Conservation (phyloP, 2,888 invertebrate species). For the Clostera curtula region DNA sequence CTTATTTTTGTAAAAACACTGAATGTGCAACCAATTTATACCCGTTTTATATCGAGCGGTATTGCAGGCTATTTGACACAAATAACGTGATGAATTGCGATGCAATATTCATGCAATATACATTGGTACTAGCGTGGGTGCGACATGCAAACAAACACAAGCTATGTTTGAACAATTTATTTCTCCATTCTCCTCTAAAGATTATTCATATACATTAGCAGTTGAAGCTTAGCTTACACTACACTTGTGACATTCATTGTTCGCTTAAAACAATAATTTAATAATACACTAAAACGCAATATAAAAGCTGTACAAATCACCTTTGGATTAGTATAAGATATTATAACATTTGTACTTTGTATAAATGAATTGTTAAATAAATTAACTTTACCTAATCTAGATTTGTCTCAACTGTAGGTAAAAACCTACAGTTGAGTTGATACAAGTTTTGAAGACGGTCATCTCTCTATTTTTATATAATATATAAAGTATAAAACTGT, state of each 20-base stretch:
- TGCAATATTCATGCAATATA: constrained; percentile 29
- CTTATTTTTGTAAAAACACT: no score
- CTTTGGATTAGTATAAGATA: constrained; percentile 23
- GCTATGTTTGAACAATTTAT: constrained; percentile 46
- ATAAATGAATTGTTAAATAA: no score
- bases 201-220: constrained; percentile 23
- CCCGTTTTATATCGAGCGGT: no score
- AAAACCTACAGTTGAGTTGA: no score
- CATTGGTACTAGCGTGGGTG: constrained; percentile 24
- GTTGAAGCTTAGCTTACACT: constrained; percentile 30
- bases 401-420: no score
- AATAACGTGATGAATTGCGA: no score
- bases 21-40: no score
- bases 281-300: constrained; percentile 18
- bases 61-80: no score
- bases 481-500: no score
- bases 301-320: constrained; percentile 15
- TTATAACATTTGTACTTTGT: constrained; percentile 14
- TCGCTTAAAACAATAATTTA: constrained; percentile 13
- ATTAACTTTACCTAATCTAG: no score
- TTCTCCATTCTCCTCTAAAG: constrained; percentile 27
- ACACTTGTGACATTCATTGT: constrained; percentile 19
- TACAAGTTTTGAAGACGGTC: no score
- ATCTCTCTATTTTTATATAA: no score
- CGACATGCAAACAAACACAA: constrained; percentile 53